A percentile compares a stretch with the other conserved stretches of the same genome.
Evolutionary conservation across 2,888 invertebrate genomes (phyloP).

Genomic region (Pycnomerus fuliginosus): DNA sequence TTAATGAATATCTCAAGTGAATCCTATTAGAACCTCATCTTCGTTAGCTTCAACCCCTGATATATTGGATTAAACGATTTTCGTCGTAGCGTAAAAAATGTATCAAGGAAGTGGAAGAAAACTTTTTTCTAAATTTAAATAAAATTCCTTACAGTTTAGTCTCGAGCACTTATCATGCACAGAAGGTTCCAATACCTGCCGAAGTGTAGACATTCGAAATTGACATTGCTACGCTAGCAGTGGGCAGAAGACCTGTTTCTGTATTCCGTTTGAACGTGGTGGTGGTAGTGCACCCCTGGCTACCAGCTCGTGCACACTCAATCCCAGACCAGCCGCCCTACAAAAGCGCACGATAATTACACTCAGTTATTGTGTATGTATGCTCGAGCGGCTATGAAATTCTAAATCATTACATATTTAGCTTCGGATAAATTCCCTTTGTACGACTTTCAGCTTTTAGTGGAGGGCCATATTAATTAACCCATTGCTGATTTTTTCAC

Average conservation of each 20-base stretch:
- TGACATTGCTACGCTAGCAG: slow-evolving; percentile 36
- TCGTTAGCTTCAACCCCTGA: slow-evolving; percentile 14
- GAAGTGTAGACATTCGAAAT: slow-evolving; percentile 39
- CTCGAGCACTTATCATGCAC: slow-evolving; percentile 27
- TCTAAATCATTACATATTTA: slow-evolving; percentile 20
- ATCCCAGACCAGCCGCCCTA: slow-evolving; percentile 19
- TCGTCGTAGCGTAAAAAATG: neutral
- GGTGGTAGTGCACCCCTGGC: slow-evolving; percentile 19
- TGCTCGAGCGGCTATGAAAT: slow-evolving; percentile 15
- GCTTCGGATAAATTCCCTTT: slow-evolving; percentile 11
- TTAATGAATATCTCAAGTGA: slow-evolving; percentile 23
- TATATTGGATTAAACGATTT: slow-evolving; percentile 13
- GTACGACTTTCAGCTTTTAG: too few relatives aligned
- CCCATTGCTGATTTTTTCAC: too few relatives aligned
- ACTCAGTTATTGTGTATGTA: slow-evolving; percentile 20
- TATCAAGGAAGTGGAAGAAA: too few relatives aligned
- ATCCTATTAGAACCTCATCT: slow-evolving; percentile 16
- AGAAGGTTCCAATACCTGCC: slow-evolving; percentile 33
- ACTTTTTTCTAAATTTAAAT: slow-evolving; percentile 17
- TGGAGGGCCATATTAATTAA: too few relatives aligned
- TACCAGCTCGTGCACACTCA: slow-evolving; percentile 20
- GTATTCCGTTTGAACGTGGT: slow-evolving; percentile 27
- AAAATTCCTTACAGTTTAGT: slow-evolving; percentile 22
- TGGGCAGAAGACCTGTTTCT: slow-evolving; percentile 26
- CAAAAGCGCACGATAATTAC: slow-evolving; percentile 22